Evolutionary conservation across 2,797 vertebrate genomes (phyloP), one percentile per base, ranked within the genome.

Genomic region (Myotis myotis): DNA sequence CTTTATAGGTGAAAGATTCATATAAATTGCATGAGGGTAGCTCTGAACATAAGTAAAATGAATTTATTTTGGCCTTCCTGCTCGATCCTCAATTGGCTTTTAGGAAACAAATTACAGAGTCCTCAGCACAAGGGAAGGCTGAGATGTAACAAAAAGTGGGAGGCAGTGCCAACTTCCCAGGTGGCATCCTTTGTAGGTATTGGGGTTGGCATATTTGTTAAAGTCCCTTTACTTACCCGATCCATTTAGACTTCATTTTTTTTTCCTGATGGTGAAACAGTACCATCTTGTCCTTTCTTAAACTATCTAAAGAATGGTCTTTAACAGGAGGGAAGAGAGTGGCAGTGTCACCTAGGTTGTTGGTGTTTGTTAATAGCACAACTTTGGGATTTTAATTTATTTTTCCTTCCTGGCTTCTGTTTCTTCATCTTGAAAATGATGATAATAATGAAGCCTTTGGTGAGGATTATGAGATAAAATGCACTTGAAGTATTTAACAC

Each of bases 361-460:
- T n/a, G n/a, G 23, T 72, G 38, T 94, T 80, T 90, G 62, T 89
- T 91, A 74, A 79, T 68, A 38, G 81, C 3, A 17, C 13, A 74
- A n/a, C 44, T 53, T 62, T 51, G 76, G 49, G 19, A 28, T 49
- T n/a, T 81, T 60, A 20, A 60, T 81, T 71, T 20, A 80, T 30
- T 80, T 79, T 83, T 53, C n/a, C 30, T 79, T 84, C 85, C 66
- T 82, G 72, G 25, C 22, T 38, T 93, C 41, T 64, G 16, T 8
- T 12, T 53, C 74, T 82, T 95, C 25, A 13, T 82, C 68, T 51
- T 78, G 13, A 93, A 91, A 93, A 57, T 72, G 38, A 71, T 93
- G 70, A 23, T 44, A 22, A 51, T 30, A 76, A 74, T 70, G 66
- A 78, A 71, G 74, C 23, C 36, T 66, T 87, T 38, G 64, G 74